These are phyloP conservation scores for Falco novaeseelandiae DNA, from an alignment of 2,797 vertebrate genomes.

Conservation along the genomic window DNA sequence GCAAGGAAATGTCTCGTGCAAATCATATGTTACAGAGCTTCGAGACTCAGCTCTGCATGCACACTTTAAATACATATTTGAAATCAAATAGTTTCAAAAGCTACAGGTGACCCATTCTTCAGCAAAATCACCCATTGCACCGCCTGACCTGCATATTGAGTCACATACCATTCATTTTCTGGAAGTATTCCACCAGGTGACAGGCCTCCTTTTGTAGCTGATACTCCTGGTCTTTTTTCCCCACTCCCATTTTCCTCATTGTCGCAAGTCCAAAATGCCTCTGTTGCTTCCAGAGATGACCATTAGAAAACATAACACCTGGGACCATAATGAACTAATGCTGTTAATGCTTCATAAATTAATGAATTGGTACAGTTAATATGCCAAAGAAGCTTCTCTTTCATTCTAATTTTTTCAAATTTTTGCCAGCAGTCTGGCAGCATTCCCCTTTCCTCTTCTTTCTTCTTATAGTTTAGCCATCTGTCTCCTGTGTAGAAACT, in stretches of 20 bases:
- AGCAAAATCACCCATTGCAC: background rate
- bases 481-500: background rate
- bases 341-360: background rate
- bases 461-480: background rate
- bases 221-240: slow-evolving; percentile 53
- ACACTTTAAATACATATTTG: background rate
- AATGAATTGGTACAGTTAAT: background rate
- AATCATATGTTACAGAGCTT: background rate
- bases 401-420: background rate
- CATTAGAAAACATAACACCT: slow-evolving; percentile 63
- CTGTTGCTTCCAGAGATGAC: slow-evolving; percentile 65
- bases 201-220: slow-evolving; percentile 51
- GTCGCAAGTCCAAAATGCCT: slow-evolving; percentile 49
- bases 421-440: background rate
- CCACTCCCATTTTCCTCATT: slow-evolving; percentile 69
- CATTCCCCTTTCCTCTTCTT: background rate
- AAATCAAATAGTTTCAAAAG: background rate
- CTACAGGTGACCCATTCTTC: background rate
- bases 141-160: background rate
- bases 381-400: background rate
- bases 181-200: slow-evolving; percentile 50
- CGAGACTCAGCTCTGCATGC: background rate
- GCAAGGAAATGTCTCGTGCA: background rate
- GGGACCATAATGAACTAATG: background rate
- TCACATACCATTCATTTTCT: background rate